Percentiles rank a stretch among this genome's conserved stretches.
These are phyloP conservation scores for Melanostoma scalare DNA, from an alignment of 2,888 invertebrate genomes.

Conservation along the genomic window DNA sequence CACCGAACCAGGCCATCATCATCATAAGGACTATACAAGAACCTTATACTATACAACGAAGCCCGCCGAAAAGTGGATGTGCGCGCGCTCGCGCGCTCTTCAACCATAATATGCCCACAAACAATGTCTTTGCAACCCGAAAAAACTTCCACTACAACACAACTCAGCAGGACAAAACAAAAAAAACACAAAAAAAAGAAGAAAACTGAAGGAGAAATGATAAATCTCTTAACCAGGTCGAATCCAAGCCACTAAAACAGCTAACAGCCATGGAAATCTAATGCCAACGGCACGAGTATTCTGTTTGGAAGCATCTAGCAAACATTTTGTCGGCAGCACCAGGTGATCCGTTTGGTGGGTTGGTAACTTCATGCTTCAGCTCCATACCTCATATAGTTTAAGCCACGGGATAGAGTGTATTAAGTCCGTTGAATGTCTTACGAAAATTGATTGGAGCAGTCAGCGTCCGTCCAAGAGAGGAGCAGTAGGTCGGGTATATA, in stretches of 20 bases:
- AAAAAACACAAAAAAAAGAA: slow-evolving; percentile 4
- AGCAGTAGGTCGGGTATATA: slow-evolving; percentile 52
- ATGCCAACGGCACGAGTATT: slow-evolving; percentile 72
- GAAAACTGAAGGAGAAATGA: slow-evolving; percentile 57
- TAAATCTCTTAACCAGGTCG: slow-evolving; percentile 73
- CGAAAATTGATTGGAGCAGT: slow-evolving; percentile 73
- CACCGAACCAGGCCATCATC: slow-evolving; percentile 67
- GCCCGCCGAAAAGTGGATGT: slow-evolving; percentile 20
- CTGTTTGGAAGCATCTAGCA: slow-evolving; percentile 63
- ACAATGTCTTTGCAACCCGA: slow-evolving; percentile 52
- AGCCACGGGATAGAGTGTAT: slow-evolving; percentile 50
- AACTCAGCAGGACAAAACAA: slow-evolving; percentile 1
- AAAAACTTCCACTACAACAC: slow-evolving; percentile 37
- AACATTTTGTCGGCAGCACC: slow-evolving; percentile 66
- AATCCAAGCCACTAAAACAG: slow-evolving; percentile 71
- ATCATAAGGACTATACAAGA: slow-evolving; percentile 37
- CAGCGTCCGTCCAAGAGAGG: slow-evolving; percentile 42
- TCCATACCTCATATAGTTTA: slow-evolving; percentile 41
- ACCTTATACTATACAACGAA: neutral
- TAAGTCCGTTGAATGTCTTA: slow-evolving; percentile 67
- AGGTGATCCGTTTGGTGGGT: slow-evolving; percentile 55
- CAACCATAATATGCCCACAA: slow-evolving; percentile 39
- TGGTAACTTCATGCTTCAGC: slow-evolving; percentile 64
- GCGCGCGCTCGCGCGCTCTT: slow-evolving; percentile 34
- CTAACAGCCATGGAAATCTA: slow-evolving; percentile 72